Conservation (phyloP, 2,888 invertebrate species). For the Coenonympha arcania region DNA sequence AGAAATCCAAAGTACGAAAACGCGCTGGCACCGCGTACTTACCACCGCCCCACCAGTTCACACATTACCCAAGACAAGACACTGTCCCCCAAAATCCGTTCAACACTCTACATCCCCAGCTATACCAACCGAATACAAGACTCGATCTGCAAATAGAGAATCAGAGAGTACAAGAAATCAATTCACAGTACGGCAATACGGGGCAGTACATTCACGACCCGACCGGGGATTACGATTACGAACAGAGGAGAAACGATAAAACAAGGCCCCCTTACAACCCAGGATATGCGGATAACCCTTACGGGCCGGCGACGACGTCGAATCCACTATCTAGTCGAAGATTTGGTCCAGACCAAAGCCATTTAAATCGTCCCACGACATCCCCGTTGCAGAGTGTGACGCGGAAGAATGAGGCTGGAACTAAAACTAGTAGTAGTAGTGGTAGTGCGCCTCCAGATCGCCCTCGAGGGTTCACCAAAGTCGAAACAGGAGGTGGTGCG, state of each 20-base stretch:
- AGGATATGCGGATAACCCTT: constrained; percentile 56
- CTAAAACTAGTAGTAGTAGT: constrained; percentile 64
- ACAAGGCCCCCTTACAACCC: constrained; percentile 50
- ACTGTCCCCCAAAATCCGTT: constrained; percentile 60
- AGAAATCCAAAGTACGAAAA: constrained; percentile 59
- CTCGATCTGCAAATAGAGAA: constrained; percentile 58
- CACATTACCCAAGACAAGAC: constrained; percentile 54
- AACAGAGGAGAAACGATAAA: constrained; percentile 51
- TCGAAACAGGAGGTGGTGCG: constrained; percentile 70
- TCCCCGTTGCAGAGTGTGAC: constrained; percentile 39
- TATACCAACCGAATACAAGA: constrained; percentile 60
- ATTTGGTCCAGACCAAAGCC: constrained; percentile 55
- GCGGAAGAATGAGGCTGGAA: constrained; percentile 49
- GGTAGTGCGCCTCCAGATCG: constrained; percentile 61
- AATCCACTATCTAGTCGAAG: constrained; percentile 60
- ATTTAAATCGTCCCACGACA: constrained; percentile 52
- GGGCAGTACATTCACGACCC: constrained; percentile 67
- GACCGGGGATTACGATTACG: constrained; percentile 66
- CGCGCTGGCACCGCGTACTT: constrained; percentile 65
- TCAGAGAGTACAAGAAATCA: constrained; percentile 58
- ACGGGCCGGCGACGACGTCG: constrained; percentile 49
- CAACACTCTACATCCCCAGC: constrained; percentile 51
- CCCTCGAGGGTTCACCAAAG: constrained; percentile 78
- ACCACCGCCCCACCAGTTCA: constrained; percentile 62
- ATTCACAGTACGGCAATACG: constrained; percentile 54